Conservation (phyloP, 2,113 vertebrate species). For the Solenodon paradoxus region DNA sequence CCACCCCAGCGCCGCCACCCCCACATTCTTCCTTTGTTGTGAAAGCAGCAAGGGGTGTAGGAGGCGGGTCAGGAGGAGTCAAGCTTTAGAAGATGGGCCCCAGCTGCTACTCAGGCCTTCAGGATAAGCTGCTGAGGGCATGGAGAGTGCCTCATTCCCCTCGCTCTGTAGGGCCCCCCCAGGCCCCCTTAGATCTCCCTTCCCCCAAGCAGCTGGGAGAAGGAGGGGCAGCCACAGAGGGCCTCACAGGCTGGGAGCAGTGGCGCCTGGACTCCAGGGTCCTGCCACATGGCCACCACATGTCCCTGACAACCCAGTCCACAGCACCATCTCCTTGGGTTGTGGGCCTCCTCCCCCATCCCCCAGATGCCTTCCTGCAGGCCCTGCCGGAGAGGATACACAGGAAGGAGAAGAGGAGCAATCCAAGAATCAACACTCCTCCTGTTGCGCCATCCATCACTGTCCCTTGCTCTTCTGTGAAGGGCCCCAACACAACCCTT, state of each 20-base stretch:
- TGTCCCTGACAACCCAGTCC: constrained; percentile 73
- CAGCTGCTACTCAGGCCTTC: constrained; percentile 76
- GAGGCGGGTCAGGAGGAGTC: constrained; percentile 77
- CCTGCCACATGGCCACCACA: constrained; percentile 78
- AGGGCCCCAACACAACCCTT: not conserved
- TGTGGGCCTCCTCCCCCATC: constrained; percentile 64
- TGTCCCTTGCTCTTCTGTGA: constrained; percentile 1
- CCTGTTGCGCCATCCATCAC: not conserved
- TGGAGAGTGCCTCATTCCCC: constrained; percentile 65
- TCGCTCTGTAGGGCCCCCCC: constrained; percentile 57
- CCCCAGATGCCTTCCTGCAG: constrained; percentile 58
- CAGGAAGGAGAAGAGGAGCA: not conserved
- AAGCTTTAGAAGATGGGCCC: constrained; percentile 76
- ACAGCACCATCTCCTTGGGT: constrained; percentile 64
- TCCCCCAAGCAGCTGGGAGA: constrained; percentile 70
- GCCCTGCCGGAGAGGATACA: constrained; percentile 39
- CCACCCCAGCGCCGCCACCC: constrained; percentile 64
- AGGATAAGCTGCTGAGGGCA: constrained; percentile 63
- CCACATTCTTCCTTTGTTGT: constrained; percentile 81
- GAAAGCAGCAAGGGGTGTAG: constrained; percentile 79
- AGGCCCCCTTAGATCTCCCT: constrained; percentile 66
- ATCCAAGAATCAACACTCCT: constrained; percentile 33
- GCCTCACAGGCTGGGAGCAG: constrained; percentile 65
- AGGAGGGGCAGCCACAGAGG: constrained; percentile 65
- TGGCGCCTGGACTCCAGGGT: constrained; percentile 77